phyloP scores from a whole-genome alignment of 2,797 vertebrate species.

The Notolepis coatsorum region DNA sequence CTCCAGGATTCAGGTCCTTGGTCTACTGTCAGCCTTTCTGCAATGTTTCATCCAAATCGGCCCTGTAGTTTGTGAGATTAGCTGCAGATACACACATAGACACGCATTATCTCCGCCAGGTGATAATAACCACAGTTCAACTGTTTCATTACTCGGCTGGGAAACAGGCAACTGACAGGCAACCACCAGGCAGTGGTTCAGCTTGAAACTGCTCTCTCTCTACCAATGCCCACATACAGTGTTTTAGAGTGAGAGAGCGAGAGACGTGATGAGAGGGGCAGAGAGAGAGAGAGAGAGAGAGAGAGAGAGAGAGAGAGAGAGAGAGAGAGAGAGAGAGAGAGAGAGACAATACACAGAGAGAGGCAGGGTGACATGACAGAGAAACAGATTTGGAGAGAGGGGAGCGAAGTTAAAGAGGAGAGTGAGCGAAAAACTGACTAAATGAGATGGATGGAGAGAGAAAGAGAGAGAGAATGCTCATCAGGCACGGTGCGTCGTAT shows the following conservation, averaged over 20 bases:
- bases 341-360: conserved; percentile 21
- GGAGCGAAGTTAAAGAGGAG: too few species aligned
- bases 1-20: too few species aligned
- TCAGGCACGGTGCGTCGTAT: conserved; percentile 32
- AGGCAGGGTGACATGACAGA: conserved; percentile 18
- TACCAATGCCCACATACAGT: not conserved
- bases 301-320: not conserved
- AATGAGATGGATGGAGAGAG: conserved; percentile 1
- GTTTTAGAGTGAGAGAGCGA: not conserved
- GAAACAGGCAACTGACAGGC: conserved; percentile 27
- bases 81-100: conserved; percentile 25
- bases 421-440: not conserved
- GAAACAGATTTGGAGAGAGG: conserved; percentile 20
- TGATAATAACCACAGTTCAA: conserved; percentile 41
- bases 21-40: too few species aligned
- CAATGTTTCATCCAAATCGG: too few species aligned
- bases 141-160: conserved; percentile 24
- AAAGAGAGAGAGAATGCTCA: conserved; percentile 42
- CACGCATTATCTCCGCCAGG: too few species aligned
- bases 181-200: conserved; percentile 7
- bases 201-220: not conserved
- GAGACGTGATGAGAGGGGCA: conserved; percentile 19
- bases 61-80: too few species aligned
- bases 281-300: conserved; percentile 4
- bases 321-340: conserved; percentile 17